phyloP scores from a whole-genome alignment of 2,888 invertebrate genomes.

The Epinotia demarniana region DNA sequence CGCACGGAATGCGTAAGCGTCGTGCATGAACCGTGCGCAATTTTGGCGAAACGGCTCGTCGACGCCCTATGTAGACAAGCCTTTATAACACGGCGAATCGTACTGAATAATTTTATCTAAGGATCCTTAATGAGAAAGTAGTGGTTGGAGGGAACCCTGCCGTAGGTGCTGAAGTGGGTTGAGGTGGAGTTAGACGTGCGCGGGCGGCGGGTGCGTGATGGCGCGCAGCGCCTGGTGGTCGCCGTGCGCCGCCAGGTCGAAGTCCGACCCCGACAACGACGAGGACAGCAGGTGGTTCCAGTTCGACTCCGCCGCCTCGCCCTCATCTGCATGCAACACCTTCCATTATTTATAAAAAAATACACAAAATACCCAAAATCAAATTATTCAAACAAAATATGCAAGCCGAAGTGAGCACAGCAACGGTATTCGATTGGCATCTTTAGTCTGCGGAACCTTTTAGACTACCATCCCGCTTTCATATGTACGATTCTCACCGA shows the following conservation, averaged over 20 bases:
- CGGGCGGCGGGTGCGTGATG: constrained; percentile 25
- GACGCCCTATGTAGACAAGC: neutral
- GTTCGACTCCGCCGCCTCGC: constrained; percentile 63
- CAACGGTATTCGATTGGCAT: neutral
- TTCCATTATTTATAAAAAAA: neutral
- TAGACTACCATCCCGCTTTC: neutral
- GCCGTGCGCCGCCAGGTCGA: constrained; percentile 86
- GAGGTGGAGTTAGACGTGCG: constrained; percentile 32
- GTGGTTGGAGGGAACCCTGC: neutral
- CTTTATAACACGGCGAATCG: neutral
- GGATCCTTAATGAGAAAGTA: neutral
- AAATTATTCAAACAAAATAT: neutral
- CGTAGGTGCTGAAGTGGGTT: neutral
- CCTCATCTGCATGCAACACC: constrained; percentile 49
- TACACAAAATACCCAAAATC: neutral
- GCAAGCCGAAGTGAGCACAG: neutral
- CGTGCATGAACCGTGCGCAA: neutral
- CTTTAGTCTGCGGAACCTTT: neutral
- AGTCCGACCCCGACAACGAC: constrained; percentile 86
- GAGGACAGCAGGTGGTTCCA: constrained; percentile 81
- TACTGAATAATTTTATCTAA: neutral
- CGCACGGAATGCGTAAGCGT: neutral
- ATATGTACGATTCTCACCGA: no score
- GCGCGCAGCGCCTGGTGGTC: constrained; percentile 53
- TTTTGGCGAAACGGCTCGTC: neutral